Evolutionary conservation across 1,140 invertebrate genomes (phyloP).

Genomic region (Drosophila neocordata): DNA sequence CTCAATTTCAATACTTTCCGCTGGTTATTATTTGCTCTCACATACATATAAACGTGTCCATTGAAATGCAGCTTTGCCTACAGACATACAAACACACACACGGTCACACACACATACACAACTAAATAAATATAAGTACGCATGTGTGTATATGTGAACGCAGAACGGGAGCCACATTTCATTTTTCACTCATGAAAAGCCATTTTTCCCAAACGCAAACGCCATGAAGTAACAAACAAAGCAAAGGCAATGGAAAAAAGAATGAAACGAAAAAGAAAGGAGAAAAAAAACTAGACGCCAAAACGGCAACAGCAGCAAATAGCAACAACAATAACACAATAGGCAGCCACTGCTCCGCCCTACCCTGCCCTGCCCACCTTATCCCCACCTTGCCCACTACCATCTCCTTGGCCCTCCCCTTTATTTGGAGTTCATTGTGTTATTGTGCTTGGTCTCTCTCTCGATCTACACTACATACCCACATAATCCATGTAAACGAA

Average conservation of each 20-base stretch:
- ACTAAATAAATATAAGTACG: neutral
- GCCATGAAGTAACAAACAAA: slow-evolving; percentile 69
- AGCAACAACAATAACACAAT: slow-evolving; percentile 44
- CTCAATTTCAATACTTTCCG: neutral
- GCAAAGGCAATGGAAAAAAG: slow-evolving; percentile 28
- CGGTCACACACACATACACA: slow-evolving; percentile 1
- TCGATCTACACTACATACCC: slow-evolving; percentile 70
- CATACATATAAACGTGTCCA: slow-evolving; percentile 3
- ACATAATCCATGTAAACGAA: slow-evolving; percentile 67
- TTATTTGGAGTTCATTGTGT: slow-evolving; percentile 78
- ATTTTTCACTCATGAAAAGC: slow-evolving; percentile 63
- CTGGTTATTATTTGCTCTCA: slow-evolving; percentile 19
- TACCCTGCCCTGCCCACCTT: slow-evolving; percentile 6
- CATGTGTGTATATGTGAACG: slow-evolving; percentile 12
- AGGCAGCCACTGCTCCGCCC: slow-evolving; percentile 43
- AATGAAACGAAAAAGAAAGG: slow-evolving; percentile 26
- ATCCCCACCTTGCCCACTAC: neutral
- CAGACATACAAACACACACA: slow-evolving; percentile 11
- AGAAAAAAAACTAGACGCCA: slow-evolving; percentile 43
- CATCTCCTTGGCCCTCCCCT: slow-evolving; percentile 13
- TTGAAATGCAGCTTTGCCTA: slow-evolving; percentile 28
- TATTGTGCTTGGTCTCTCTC: slow-evolving; percentile 65
- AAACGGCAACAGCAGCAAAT: slow-evolving; percentile 44
- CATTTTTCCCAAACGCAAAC: slow-evolving; percentile 60
- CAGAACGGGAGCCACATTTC: slow-evolving; percentile 48